phyloP scores from a whole-genome alignment of 1,140 invertebrate genomes.

The Hydropsyche tenuis region DNA sequence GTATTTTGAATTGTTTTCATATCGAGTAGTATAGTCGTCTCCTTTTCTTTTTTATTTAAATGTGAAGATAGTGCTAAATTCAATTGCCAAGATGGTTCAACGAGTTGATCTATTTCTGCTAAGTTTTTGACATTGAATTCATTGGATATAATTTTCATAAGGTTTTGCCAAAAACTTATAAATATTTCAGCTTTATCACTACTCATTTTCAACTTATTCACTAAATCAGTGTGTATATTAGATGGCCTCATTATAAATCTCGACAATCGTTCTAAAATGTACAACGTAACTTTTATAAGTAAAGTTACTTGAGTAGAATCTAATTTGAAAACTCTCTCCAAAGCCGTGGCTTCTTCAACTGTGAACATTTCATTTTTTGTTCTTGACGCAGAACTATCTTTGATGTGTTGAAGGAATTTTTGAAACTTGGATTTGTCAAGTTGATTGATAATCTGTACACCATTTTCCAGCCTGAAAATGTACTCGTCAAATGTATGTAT shows the following conservation, averaged over 20 bases:
- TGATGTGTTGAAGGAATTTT: slow-evolving; percentile 44
- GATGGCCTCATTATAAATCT: slow-evolving; percentile 47
- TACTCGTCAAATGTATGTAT: neutral
- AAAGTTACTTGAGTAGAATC: slow-evolving; percentile 34
- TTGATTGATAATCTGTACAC: slow-evolving; percentile 28
- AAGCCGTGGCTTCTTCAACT: slow-evolving; percentile 38
- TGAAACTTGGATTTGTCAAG: slow-evolving; percentile 43
- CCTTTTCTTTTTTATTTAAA: slow-evolving; percentile 43
- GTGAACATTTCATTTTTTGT: slow-evolving; percentile 42
- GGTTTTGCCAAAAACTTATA: slow-evolving; percentile 37
- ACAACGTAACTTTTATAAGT: slow-evolving; percentile 41
- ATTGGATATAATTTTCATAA: slow-evolving; percentile 37
- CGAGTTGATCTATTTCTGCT: slow-evolving; percentile 38
- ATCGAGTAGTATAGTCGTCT: slow-evolving; percentile 36
- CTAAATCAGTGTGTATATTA: slow-evolving; percentile 37
- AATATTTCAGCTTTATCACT: slow-evolving; percentile 44
- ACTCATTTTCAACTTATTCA: slow-evolving; percentile 34
- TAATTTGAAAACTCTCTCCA: slow-evolving; percentile 47
- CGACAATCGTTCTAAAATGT: slow-evolving; percentile 45
- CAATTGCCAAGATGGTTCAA: slow-evolving; percentile 41
- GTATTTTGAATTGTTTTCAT: slow-evolving; percentile 35
- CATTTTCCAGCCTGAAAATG: neutral
- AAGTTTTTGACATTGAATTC: slow-evolving; percentile 42
- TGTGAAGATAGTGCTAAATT: slow-evolving; percentile 42
- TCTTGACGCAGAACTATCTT: slow-evolving; percentile 23